Evolutionary conservation across 2,888 invertebrate genomes (phyloP), one percentile per base, ranked within the genome.

Genomic region (Blastobasis lacticolella): DNA sequence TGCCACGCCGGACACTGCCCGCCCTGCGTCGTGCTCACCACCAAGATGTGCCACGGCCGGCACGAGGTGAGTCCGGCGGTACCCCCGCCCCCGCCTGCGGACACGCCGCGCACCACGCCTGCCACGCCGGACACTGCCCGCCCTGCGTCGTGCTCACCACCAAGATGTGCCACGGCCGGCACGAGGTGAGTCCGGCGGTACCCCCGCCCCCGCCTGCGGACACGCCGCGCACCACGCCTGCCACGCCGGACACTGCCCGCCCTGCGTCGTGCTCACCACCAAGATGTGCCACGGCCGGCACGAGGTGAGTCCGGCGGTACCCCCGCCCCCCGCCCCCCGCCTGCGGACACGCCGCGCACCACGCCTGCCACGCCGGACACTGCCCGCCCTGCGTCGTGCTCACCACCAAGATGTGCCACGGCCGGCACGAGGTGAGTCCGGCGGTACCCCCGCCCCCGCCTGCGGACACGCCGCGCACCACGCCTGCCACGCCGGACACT

Each of bases 381-480:
- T 71, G 70, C 55, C 73, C 71, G 48, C 71, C 4, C 95, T 97
- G 81, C 79, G 94, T 95, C 48, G 92, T 94, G 55, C 91, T 97
- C 49, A 95, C 94, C n/a, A 92, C 93, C 56, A 94, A 94, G 70
- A 92, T 91, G 89, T 97, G 97, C 73, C 96, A 0, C 92, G 92
- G 55, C 93, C 94, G 4, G 98, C 98, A 0, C 80, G 90, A 4
- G 99, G 99, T 83, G 82, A 84, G 46, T 90, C 91, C 10, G 92
- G 93, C 0, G 99, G 98, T 78, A 89, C 91, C 0, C 90, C 96
- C 47, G 71, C 78, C 38, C 95, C 97, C 60, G 61, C 91, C 0
- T 98, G 98, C 80, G 90, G 90, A 4, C 98, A 98, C 86, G 90
- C 92, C 53, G 94, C 94, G 4, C 91, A 92, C 66, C 98, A 97